Evolutionary conservation across 2,888 invertebrate genomes (phyloP), one percentile per base, ranked within the genome.

Genomic region (Dione vanillae): DNA sequence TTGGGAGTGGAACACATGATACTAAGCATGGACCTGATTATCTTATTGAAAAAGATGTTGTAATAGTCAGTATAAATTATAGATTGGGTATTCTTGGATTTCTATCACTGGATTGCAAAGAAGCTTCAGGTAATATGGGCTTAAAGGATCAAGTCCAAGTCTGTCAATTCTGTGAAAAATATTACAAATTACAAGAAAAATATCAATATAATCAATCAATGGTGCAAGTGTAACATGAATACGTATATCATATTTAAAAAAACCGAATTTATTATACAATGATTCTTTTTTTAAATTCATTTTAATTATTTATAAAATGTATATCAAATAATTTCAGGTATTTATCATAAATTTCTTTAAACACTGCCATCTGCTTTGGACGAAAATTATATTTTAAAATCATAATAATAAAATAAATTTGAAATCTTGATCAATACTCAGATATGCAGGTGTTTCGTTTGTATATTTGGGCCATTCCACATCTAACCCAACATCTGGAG

Each of bases 131-230:
- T 10, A 94, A 94, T 72, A 92, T 93, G 92, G 94, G 94, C 0
- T 78, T 93, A 19, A 91, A 89, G 79, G 94, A 94, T 76, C 94
- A 94, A 85, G 88, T 91, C n/a, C 82, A 88, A 76, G 94, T n/a
- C n/a, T n/a, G n/a, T n/a, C n/a, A 89, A 54, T 75, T 91, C 0
- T 91, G 84, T 77, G 78, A 78, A 66, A 85, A 83, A 51, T 81
- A 77, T 67, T 74, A 75, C 65, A 67, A 72, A 56, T 41, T 67
- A 41, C 72, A 71, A 65, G n/a, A 14, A 8, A 37, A 37, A 43
- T 37, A 19, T 27, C 35, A 14, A 41, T n/a, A 58, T 40, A 52
- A 45, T 16, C 14, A 27, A 19, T 54, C 9, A 40, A 41, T 56
- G 20, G 49, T 45, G 52, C 37, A 37, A 41, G 64, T 41, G 7